phyloP scores from a whole-genome alignment of 2,113 vertebrate genomes.

The Microtus ochrogaster region DNA sequence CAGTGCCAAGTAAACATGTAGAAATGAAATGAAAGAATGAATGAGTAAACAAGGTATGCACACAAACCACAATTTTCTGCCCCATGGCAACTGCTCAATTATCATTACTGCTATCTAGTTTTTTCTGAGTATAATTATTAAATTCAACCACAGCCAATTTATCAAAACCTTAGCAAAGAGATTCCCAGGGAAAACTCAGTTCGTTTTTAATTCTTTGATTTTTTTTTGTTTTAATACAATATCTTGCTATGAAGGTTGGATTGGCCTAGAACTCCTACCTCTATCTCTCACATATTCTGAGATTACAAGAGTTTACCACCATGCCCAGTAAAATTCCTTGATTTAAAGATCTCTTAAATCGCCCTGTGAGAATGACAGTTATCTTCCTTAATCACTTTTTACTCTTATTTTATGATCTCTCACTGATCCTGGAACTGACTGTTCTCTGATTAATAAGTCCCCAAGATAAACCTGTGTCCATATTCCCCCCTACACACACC shows the following conservation, averaged over 20 bases:
- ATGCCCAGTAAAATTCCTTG: slow-evolving; percentile 23
- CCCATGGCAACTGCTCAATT: background rate
- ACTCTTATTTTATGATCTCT: background rate
- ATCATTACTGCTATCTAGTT: background rate
- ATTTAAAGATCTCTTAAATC: background rate
- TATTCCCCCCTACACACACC: background rate
- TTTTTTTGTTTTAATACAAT: background rate
- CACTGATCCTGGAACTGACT: background rate
- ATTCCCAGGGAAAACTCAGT: background rate
- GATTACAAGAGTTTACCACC: background rate
- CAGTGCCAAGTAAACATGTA: slow-evolving; percentile 17
- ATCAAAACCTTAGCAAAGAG: slow-evolving; percentile 1
- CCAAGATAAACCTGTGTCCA: background rate
- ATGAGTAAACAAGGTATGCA: background rate
- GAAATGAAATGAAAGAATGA: background rate
- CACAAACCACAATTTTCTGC: background rate
- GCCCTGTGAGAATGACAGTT: background rate
- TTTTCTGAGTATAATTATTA: slow-evolving; percentile 41
- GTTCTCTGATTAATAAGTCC: background rate
- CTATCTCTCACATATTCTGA: background rate
- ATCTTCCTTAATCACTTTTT: background rate
- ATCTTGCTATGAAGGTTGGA: background rate
- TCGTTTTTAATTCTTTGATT: slow-evolving; percentile 27
- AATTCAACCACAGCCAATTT: slow-evolving; percentile 39
- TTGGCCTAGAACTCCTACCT: background rate